These are phyloP conservation scores for Rhegmatorhina hoffmannsi DNA, from an alignment of 2,113 vertebrate genomes.

Conservation along the genomic window DNA sequence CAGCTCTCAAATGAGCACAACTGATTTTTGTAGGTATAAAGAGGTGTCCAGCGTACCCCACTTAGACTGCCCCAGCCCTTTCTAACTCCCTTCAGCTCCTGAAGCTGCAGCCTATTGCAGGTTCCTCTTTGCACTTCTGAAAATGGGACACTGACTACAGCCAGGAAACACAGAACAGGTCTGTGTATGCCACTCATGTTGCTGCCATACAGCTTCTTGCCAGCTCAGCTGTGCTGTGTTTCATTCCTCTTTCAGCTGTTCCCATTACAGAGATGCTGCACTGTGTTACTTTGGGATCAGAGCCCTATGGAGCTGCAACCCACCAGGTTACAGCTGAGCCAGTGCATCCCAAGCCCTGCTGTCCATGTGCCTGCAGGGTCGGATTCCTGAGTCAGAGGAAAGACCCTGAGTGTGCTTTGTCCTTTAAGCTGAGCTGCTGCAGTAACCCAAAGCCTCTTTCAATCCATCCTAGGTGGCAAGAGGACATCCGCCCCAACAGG, in stretches of 20 bases:
- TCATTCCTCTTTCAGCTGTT: background rate
- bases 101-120: background rate
- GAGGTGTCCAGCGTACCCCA: background rate
- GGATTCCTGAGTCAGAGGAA: background rate
- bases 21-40: background rate
- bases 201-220: background rate
- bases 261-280: background rate
- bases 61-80: background rate
- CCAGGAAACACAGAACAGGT: background rate
- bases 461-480: background rate
- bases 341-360: accelerated
- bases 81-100: background rate
- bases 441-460: background rate
- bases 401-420: background rate
- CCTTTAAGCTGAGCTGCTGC: background rate
- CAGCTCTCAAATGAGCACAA: background rate
- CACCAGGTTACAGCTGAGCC: background rate
- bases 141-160: background rate
- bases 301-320: background rate
- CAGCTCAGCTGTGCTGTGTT: background rate
- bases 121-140: accelerated
- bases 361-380: background rate
- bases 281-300: background rate
- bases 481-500: background rate
- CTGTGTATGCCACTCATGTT: background rate